phyloP scores from a whole-genome alignment of 2,113 vertebrate species.

The Macquaria australasica region DNA sequence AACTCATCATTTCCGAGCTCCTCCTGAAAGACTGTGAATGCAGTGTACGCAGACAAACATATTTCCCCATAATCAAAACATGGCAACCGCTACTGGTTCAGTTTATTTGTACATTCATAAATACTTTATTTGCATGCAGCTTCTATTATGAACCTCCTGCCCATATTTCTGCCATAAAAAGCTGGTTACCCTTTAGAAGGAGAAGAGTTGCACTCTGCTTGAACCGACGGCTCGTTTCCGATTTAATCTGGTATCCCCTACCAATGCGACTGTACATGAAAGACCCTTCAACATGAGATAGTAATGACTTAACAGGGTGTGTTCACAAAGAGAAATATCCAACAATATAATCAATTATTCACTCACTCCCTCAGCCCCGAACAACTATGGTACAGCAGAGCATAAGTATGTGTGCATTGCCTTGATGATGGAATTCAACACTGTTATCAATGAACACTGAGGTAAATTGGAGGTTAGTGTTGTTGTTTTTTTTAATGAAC shows the following conservation, averaged over 20 bases:
- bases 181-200: slow-evolving; percentile 54
- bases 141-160: slow-evolving; percentile 40
- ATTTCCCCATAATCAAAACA: slow-evolving; percentile 58
- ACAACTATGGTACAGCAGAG: slow-evolving; percentile 13
- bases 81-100: slow-evolving; percentile 28
- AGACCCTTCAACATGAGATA: slow-evolving; percentile 48
- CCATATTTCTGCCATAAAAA: slow-evolving; percentile 59
- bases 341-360: slow-evolving; percentile 71
- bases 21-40: slow-evolving; percentile 45
- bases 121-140: slow-evolving; percentile 59
- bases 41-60: slow-evolving; percentile 46
- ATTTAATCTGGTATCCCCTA: slow-evolving; percentile 53
- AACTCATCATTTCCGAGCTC: slow-evolving; percentile 51
- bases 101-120: slow-evolving; percentile 60
- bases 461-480: slow-evolving; percentile 28
- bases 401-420: slow-evolving; percentile 7
- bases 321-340: slow-evolving; percentile 60
- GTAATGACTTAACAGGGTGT: slow-evolving; percentile 57
- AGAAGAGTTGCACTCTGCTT: slow-evolving; percentile 56
- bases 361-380: slow-evolving; percentile 25
- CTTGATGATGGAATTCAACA: slow-evolving; percentile 41
- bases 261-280: slow-evolving; percentile 51
- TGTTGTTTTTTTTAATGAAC: slow-evolving; percentile 31
- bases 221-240: slow-evolving; percentile 57
- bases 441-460: slow-evolving; percentile 16